These are phyloP conservation scores for Lypha dubia DNA, from an alignment of 2,888 invertebrate genomes.

Conservation along the genomic window DNA sequence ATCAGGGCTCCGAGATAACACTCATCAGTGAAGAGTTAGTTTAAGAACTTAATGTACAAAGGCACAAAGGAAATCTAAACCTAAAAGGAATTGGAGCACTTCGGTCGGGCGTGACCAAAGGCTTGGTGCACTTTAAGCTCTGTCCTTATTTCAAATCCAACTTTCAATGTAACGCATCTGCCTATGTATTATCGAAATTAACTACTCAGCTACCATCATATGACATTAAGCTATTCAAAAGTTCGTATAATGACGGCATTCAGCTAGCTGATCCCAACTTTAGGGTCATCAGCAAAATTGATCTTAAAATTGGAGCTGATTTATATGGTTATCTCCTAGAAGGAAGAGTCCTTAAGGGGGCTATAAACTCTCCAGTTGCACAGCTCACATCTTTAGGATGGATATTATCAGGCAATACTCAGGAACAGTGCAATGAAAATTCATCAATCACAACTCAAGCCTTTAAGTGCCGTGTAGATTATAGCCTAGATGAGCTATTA, in stretches of 20 bases:
- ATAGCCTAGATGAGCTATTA: not conserved
- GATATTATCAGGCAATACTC: conserved; percentile 23
- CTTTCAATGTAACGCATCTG: conserved; percentile 16
- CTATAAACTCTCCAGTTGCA: not conserved
- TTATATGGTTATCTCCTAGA: conserved; percentile 34
- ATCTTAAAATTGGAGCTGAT: conserved; percentile 21
- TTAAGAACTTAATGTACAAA: conserved; percentile 9
- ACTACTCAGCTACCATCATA: conserved; percentile 27
- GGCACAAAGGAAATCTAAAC: conserved; percentile 25
- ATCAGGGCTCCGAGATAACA: conserved; percentile 44
- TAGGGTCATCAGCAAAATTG: conserved; percentile 26
- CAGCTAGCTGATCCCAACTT: conserved; percentile 27
- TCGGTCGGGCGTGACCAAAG: not conserved
- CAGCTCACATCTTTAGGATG: conserved; percentile 34
- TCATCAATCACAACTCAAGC: not conserved
- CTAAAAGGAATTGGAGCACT: conserved; percentile 23
- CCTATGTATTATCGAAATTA: conserved; percentile 19
- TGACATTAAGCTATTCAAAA: not conserved
- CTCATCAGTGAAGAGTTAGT: conserved; percentile 32
- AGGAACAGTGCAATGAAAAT: not conserved
- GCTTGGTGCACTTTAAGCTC: conserved; percentile 28
- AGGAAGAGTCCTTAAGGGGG: not conserved
- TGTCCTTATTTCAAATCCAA: conserved; percentile 14
- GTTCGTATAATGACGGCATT: not conserved
- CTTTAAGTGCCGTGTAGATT: not conserved